phyloP scores from a whole-genome alignment of 2,888 invertebrate genomes.

The Cynaeus angustus region DNA sequence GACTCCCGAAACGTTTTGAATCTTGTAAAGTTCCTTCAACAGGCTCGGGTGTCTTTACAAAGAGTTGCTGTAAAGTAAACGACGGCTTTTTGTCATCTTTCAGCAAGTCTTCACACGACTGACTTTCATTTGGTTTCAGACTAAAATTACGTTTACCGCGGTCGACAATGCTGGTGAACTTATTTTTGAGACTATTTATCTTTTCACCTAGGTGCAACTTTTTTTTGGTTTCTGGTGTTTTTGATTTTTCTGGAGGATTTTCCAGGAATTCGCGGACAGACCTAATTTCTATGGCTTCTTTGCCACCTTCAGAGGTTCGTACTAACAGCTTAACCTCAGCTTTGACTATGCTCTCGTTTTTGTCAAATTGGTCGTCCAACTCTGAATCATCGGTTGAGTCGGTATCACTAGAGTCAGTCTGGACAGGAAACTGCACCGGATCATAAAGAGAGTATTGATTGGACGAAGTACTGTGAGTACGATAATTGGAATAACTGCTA shows the following conservation, averaged over 20 bases:
- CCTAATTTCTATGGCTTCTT: constrained; percentile 73
- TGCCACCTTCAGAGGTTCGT: constrained; percentile 71
- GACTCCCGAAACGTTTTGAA: constrained; percentile 59
- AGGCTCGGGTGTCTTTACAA: constrained; percentile 63
- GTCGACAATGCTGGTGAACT: constrained; percentile 59
- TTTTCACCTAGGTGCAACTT: constrained; percentile 24
- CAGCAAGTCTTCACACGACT: constrained; percentile 35
- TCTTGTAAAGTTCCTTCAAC: constrained; percentile 40
- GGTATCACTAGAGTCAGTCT: constrained; percentile 19
- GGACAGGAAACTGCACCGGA: constrained; percentile 14
- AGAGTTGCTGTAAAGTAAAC: constrained; percentile 67
- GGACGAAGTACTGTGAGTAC: constrained; percentile 30
- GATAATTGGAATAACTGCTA: constrained; percentile 56
- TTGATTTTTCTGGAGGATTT: constrained; percentile 40
- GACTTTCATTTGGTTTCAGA: constrained; percentile 30
- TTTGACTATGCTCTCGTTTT: constrained; percentile 66
- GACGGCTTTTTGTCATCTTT: constrained; percentile 59
- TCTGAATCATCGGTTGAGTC: constrained; percentile 28
- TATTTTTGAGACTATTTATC: constrained; percentile 50
- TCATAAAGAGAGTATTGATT: constrained; percentile 43
- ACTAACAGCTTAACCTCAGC: constrained; percentile 74
- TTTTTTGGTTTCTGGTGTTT: constrained; percentile 21
- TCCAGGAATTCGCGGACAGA: constrained; percentile 69
- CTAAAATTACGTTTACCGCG: constrained; percentile 50
- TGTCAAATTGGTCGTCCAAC: constrained; percentile 54